Evolutionary conservation across 2,888 invertebrate species (phyloP), one percentile per base, ranked within the genome.

Genomic region (Tortrix viridana): DNA sequence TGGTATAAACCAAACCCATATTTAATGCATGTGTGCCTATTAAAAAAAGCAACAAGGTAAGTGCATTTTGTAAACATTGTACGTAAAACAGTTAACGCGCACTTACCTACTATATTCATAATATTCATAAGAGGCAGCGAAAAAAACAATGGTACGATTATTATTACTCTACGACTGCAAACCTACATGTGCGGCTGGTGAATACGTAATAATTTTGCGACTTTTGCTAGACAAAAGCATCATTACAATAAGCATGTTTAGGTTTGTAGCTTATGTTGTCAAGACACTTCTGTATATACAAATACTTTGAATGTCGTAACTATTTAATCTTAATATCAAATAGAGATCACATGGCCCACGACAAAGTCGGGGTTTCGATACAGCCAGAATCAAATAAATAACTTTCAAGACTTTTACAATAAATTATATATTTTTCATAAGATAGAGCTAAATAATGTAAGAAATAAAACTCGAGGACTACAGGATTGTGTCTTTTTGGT

Each of bases 281-380:
- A 3, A 12, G 12, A 22, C 4, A 47, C 22, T 47, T 12, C 20
- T 19, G 7, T 14, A 46, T 14, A 46, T 18, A 16, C 5, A 46
- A 22, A 7, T 20, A 22, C 23, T 47, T 48, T 16, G 9, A 19
- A 19, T 38, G n/a, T 12, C 23, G 53, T 43, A 41, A 54, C 44
- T 48, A 60, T 32, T 49, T 49, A 43, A 3, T 20, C 18, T 5
- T 26, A 26, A 54, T 23, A 60, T 54, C 46, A 41, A 38, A 54
- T 9, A 60, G 60, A 60, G 54, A 60, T 60, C 60, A 32, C 20
- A 38, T 43, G 16, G 46, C 43, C 49, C 49, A 18, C 26, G 16
- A 43, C 19, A 38, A 23, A 23, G 26, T 26, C 26, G 26, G 1
- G 26, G 26, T 26, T n/a, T 26, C 7, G 26, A 7, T 26, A 26